Evolutionary conservation across 2,113 vertebrate genomes (phyloP).

Genomic region (Oncorhynchus gorbuscha): DNA sequence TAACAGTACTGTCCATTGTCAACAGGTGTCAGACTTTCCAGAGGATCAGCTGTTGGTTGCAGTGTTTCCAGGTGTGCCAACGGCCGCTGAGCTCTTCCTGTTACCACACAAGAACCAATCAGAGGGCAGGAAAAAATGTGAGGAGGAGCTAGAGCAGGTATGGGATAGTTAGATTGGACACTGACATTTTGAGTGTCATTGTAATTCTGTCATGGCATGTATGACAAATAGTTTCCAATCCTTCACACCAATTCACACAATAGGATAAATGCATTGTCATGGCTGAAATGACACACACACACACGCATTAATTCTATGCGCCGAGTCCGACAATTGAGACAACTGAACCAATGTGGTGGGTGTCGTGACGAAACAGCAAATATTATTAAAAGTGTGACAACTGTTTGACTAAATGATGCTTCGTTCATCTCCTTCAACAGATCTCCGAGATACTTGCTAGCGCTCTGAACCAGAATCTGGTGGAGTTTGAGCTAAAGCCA

Average conservation of each 20-base stretch:
- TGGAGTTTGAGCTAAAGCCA: constrained; percentile 94
- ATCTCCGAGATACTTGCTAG: constrained; percentile 85
- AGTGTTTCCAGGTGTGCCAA: constrained; percentile 90
- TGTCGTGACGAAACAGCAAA: not conserved
- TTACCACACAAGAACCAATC: constrained; percentile 87
- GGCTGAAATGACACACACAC: not conserved
- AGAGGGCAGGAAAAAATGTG: constrained; percentile 84
- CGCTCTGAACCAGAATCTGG: constrained; percentile 92
- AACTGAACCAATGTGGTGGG: not conserved
- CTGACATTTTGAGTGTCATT: not conserved
- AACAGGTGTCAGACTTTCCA: constrained; percentile 85
- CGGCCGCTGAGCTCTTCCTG: constrained; percentile 94
- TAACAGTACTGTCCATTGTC: not conserved
- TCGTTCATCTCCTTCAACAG: constrained; percentile 59
- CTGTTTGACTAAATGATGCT: not conserved
- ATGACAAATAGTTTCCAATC: not conserved
- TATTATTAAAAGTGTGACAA: not conserved
- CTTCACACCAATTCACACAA: no score
- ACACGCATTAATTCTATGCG: not conserved
- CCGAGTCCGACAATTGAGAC: not conserved
- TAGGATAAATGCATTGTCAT: not conserved
- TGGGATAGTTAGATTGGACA: not conserved
- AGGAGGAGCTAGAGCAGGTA: constrained; percentile 88
- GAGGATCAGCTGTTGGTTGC: constrained; percentile 91
- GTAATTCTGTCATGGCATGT: not conserved